These are phyloP conservation scores for Ashinkailepas kermadecensis DNA, from an alignment of 2,888 invertebrate species.

Conservation along the genomic window DNA sequence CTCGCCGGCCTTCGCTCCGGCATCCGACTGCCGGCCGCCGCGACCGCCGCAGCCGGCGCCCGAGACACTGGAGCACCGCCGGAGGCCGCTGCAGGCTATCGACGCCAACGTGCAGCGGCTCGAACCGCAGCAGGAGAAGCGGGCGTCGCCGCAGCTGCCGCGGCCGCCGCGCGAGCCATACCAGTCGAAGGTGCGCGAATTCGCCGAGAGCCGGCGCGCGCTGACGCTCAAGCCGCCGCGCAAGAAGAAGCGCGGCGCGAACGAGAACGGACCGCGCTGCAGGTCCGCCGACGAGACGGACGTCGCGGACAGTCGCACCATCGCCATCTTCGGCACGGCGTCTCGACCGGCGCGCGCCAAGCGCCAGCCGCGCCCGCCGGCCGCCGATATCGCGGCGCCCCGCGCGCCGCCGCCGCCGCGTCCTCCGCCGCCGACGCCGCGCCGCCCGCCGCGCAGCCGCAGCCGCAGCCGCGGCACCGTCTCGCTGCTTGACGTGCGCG, in stretches of 20 bases:
- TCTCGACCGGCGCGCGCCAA: background rate
- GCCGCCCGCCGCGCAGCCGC: background rate
- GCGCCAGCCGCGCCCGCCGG: background rate
- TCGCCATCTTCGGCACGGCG: conserved; percentile 5
- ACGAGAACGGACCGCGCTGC: background rate
- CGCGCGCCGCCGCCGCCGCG: conserved; percentile 11
- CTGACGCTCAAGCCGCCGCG: conserved; percentile 18
- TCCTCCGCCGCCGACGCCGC: conserved; percentile 8
- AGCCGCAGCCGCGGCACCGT: background rate
- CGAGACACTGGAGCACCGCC: background rate
- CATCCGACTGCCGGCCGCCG: conserved; percentile 18
- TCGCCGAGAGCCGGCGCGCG: background rate
- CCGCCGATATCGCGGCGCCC: background rate
- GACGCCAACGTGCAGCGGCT: background rate
- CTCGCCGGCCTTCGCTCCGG: background rate
- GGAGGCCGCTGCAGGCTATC: conserved; percentile 2
- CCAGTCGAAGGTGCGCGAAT: conserved; percentile 6
- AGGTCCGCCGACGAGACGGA: conserved; percentile 15
- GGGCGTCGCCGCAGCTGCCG: background rate
- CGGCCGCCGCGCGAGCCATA: conserved; percentile 13
- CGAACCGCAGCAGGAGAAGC: background rate
- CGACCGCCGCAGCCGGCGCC: conserved; percentile 13
- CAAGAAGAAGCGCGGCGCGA: conserved; percentile 7
- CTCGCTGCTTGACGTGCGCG: background rate
- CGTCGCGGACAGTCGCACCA: background rate